phyloP scores from a whole-genome alignment of 1,140 invertebrate species.

The Drosophila persimilis region DNA sequence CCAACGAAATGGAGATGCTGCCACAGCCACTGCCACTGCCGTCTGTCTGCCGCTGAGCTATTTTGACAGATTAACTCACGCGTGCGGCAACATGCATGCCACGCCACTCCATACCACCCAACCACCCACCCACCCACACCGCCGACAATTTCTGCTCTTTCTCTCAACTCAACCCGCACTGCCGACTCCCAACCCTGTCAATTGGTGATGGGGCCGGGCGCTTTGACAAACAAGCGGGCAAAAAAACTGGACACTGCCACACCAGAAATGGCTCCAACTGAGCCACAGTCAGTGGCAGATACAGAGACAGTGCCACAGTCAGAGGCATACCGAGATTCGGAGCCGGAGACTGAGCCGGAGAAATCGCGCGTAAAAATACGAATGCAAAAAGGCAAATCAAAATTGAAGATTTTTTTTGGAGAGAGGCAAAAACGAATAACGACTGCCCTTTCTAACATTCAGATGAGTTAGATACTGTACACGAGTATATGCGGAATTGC shows the following conservation, averaged over 20 bases:
- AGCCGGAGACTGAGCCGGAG: slow-evolving; percentile 20
- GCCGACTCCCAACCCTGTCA: slow-evolving; percentile 43
- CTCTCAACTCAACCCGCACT: slow-evolving; percentile 3
- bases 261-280: slow-evolving; percentile 22
- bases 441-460: slow-evolving; percentile 1
- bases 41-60: slow-evolving; percentile 62
- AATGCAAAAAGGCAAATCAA: slow-evolving; percentile 49
- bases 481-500: too few relatives aligned
- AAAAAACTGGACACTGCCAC: slow-evolving; percentile 36
- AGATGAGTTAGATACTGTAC: too few relatives aligned
- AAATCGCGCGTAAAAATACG: slow-evolving; percentile 72
- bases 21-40: background rate
- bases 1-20: slow-evolving; percentile 2
- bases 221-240: slow-evolving; percentile 49
- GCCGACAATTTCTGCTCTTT: slow-evolving; percentile 7
- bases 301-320: slow-evolving; percentile 11
- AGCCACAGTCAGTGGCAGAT: slow-evolving; percentile 2
- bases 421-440: background rate
- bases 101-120: background rate
- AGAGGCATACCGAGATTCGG: slow-evolving; percentile 14
- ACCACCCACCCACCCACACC: background rate
- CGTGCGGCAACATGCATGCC: slow-evolving; percentile 57
- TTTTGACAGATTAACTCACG: slow-evolving; percentile 81
- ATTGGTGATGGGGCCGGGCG: slow-evolving; percentile 40
- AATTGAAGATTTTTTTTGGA: slow-evolving; percentile 4